phyloP scores from a whole-genome alignment of 1,140 invertebrate genomes.

The Diorhabda sublineata region DNA sequence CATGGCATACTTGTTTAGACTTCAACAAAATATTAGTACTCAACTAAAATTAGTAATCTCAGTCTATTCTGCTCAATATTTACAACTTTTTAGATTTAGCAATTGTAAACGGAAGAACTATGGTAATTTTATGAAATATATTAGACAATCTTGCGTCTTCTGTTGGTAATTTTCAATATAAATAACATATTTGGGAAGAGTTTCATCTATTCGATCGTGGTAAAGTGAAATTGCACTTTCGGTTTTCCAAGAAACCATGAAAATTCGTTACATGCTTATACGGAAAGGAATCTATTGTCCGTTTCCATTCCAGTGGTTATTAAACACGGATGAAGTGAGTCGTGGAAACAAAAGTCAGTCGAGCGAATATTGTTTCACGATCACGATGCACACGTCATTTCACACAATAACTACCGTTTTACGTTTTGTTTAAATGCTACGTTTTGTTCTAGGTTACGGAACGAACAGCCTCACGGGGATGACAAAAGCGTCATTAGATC shows the following conservation, averaged over 20 bases:
- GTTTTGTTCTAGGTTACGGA: conserved; percentile 41
- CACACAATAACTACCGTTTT: conserved; percentile 13
- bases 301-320: conserved; percentile 35
- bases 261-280: conserved; percentile 20
- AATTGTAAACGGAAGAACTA: no score
- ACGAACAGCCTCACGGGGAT: conserved; percentile 65
- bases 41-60: no score
- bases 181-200: no score
- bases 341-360: conserved; percentile 37
- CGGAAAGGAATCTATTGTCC: conserved; percentile 44
- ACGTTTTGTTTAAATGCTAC: background rate
- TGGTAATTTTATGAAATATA: no score
- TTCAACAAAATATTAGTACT: no score
- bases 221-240: background rate
- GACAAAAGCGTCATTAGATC: conserved; percentile 73
- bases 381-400: conserved; percentile 18
- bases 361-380: conserved; percentile 26
- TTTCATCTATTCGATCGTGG: no score
- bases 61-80: no score
- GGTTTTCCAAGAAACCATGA: background rate
- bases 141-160: no score
- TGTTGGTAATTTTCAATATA: no score
- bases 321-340: conserved; percentile 39
- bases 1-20: no score
- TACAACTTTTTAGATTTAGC: no score